Evolutionary conservation across 1,140 invertebrate species (phyloP).

Genomic region (Dolichoris vasculosae): DNA sequence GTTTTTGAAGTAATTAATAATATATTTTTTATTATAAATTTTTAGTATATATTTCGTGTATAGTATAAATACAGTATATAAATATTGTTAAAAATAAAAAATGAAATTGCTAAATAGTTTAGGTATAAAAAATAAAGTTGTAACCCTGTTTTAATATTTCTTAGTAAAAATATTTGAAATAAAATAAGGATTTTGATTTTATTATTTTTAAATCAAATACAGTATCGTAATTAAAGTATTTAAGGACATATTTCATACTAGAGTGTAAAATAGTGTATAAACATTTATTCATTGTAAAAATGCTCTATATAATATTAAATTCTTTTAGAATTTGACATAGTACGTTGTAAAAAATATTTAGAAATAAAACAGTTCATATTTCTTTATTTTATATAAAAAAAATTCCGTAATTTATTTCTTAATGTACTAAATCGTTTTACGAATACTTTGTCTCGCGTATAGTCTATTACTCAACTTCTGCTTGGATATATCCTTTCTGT

Average conservation of each 20-base stretch:
- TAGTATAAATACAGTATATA: no score
- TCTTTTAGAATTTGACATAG: neutral
- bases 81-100: no score
- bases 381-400: neutral
- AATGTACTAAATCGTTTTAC: neutral
- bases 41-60: no score
- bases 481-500: neutral
- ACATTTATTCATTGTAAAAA: constrained; percentile 3
- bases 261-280: neutral
- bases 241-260: neutral
- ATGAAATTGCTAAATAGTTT: no score
- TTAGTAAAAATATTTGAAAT: no score
- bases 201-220: no score
- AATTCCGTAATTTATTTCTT: neutral
- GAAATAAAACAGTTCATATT: neutral
- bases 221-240: no score
- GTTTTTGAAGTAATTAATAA: no score
- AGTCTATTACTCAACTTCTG: neutral
- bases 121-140: no score
- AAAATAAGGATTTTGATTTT: no score
- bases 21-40: no score
- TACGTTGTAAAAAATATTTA: neutral
- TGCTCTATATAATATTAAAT: neutral
- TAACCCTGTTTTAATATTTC: no score
- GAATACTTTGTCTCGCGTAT: neutral